phyloP scores from a whole-genome alignment of 2,888 invertebrate genomes.

The Phorcus lineatus region DNA sequence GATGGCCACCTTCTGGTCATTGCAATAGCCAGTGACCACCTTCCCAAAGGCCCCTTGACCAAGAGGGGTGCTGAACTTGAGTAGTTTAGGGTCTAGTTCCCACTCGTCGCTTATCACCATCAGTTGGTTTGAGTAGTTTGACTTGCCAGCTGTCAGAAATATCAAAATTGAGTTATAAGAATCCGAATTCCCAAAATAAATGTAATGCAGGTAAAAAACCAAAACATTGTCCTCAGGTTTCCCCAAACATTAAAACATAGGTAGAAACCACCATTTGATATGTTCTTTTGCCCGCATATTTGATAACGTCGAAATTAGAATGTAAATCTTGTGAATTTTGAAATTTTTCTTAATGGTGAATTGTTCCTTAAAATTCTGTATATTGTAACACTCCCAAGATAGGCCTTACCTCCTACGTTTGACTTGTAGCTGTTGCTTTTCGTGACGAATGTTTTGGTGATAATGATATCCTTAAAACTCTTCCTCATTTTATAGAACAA shows the following conservation, averaged over 20 bases:
- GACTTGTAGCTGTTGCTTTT: constrained; percentile 73
- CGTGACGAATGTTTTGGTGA: constrained; percentile 67
- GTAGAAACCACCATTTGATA: too few species aligned
- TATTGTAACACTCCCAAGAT: too few species aligned
- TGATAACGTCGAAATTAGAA: too few species aligned
- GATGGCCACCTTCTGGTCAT: constrained; percentile 80
- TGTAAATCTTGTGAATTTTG: too few species aligned
- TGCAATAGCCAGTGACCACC: constrained; percentile 71
- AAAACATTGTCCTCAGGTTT: too few species aligned
- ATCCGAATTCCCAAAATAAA: not conserved
- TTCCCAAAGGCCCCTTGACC: constrained; percentile 75
- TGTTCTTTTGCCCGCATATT: too few species aligned
- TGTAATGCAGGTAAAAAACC: not conserved
- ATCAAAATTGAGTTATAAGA: not conserved
- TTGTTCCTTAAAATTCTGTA: too few species aligned
- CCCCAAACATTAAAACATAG: too few species aligned
- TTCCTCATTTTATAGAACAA: constrained; percentile 68
- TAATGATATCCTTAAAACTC: constrained; percentile 66
- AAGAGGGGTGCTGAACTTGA: constrained; percentile 69
- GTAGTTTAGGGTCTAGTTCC: constrained; percentile 68
- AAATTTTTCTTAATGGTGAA: too few species aligned
- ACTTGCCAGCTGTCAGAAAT: constrained; percentile 54
- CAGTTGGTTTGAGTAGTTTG: constrained; percentile 67
- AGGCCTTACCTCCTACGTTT: constrained; percentile 65
- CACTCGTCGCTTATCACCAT: constrained; percentile 69